Percentiles rank a stretch among this genome's conserved stretches.
These are phyloP conservation scores for Lasioglossum malachurum DNA, from an alignment of 2,888 invertebrate genomes.

Conservation along the genomic window DNA sequence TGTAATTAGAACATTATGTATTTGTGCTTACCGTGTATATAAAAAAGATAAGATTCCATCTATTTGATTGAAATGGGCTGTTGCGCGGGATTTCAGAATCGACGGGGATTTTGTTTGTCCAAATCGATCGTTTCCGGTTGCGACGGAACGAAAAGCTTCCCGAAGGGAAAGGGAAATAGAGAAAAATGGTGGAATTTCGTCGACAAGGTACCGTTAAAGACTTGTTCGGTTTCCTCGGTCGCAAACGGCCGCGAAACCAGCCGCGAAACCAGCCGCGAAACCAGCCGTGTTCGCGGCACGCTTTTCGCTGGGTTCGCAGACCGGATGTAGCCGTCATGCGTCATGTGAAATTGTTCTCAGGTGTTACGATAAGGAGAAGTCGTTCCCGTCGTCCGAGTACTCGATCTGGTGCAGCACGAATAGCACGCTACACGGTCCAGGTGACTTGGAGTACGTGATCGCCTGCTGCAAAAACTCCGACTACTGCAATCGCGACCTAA, in stretches of 20 bases:
- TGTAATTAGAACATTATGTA: no score
- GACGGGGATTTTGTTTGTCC: no score
- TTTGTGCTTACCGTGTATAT: no score
- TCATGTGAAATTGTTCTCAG: slow-evolving; percentile 79
- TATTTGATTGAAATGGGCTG: no score
- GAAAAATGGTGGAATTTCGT: not conserved
- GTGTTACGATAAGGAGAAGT: slow-evolving; percentile 83
- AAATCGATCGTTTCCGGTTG: no score
- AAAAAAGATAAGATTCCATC: no score
- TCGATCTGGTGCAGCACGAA: slow-evolving; percentile 82
- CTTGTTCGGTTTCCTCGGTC: not conserved
- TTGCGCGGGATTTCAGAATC: no score
- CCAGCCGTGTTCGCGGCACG: not conserved
- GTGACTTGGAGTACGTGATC: slow-evolving; percentile 89
- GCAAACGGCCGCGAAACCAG: not conserved
- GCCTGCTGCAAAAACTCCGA: slow-evolving; percentile 91
- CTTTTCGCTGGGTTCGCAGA: not conserved
- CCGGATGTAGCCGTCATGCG: slow-evolving; percentile 55
- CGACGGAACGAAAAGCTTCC: no score
- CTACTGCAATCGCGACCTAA: slow-evolving; percentile 91
- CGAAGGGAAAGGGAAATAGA: not conserved
- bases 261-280: not conserved
- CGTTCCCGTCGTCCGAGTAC: slow-evolving; percentile 82
- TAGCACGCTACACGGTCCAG: slow-evolving; percentile 77
- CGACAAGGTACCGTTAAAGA: slow-evolving; percentile 27